Conservation (phyloP, 2,888 invertebrate genomes). For the Thera britannica region DNA sequence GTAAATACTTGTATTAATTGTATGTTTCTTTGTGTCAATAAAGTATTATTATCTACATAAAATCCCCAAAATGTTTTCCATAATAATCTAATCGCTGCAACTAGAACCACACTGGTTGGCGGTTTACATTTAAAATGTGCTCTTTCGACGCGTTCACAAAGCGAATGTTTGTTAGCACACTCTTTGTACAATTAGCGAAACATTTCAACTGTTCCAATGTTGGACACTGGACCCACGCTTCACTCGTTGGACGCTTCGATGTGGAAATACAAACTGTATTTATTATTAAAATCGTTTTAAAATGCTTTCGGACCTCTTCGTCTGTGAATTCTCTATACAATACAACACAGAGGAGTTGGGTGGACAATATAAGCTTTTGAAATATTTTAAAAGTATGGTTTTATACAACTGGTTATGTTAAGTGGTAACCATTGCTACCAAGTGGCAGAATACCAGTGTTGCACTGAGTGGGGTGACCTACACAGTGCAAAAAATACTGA, state of each 20-base stretch:
- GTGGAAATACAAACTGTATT: slow-evolving; percentile 7
- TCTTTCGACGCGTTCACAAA: slow-evolving; percentile 51
- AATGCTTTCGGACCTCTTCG: not conserved
- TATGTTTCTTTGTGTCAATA: no score
- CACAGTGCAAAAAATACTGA: no score
- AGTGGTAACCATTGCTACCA: no score
- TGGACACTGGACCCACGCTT: slow-evolving; percentile 14
- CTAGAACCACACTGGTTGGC: not conserved
- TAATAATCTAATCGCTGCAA: slow-evolving; percentile 7
- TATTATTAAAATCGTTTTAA: slow-evolving; percentile 6
- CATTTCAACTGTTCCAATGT: slow-evolving; percentile 38
- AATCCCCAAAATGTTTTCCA: not conserved
- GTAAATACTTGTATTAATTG: no score
- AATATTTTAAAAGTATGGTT: no score
- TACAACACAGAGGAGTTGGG: not conserved
- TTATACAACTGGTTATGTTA: no score
- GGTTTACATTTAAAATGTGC: slow-evolving; percentile 25
- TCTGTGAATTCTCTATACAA: not conserved
- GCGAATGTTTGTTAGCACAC: slow-evolving; percentile 44
- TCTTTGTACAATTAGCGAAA: slow-evolving; percentile 57
- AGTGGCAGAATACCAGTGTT: no score
- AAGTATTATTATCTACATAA: not conserved
- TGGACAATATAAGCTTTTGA: not conserved
- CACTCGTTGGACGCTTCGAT: slow-evolving; percentile 8
- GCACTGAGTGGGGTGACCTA: no score